These are phyloP conservation scores for Notocelia uddmanniana DNA, from an alignment of 2,888 invertebrate genomes.

Conservation along the genomic window DNA sequence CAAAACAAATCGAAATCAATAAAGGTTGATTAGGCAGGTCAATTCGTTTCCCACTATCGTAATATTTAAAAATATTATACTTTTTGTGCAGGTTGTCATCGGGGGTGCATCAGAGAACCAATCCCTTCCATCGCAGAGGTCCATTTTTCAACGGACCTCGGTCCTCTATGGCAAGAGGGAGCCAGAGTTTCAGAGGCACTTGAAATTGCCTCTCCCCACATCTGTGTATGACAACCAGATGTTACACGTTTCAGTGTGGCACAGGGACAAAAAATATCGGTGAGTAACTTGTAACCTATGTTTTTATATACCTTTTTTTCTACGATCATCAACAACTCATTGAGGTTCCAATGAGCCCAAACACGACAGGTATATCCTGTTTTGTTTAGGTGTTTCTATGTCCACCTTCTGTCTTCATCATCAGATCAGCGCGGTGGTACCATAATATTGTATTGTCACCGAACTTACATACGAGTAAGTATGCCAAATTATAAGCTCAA, in stretches of 20 bases:
- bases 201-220: slow-evolving; percentile 88
- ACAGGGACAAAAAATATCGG: slow-evolving; percentile 93
- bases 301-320: too few species aligned
- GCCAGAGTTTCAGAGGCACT: slow-evolving; percentile 92
- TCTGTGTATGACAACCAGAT: slow-evolving; percentile 85
- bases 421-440: too few species aligned
- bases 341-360: too few species aligned
- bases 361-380: too few species aligned
- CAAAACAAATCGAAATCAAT: too few species aligned
- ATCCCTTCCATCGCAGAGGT: slow-evolving; percentile 78
- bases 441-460: too few species aligned
- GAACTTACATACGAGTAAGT: too few species aligned
- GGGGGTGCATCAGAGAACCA: slow-evolving; percentile 78
- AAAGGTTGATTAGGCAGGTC: too few species aligned
- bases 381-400: too few species aligned
- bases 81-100: slow-evolving; percentile 83
- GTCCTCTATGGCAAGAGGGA: slow-evolving; percentile 92
- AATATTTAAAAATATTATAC: background rate
- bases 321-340: too few species aligned
- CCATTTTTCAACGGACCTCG: slow-evolving; percentile 91
- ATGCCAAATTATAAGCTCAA: too few species aligned
- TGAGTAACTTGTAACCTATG: slow-evolving; percentile 67
- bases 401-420: too few species aligned
- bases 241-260: slow-evolving; percentile 94
- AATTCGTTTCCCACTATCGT: background rate